These are phyloP conservation scores for Mastomys natalensis DNA, from an alignment of 2,113 vertebrate species.

Conservation along the genomic window DNA sequence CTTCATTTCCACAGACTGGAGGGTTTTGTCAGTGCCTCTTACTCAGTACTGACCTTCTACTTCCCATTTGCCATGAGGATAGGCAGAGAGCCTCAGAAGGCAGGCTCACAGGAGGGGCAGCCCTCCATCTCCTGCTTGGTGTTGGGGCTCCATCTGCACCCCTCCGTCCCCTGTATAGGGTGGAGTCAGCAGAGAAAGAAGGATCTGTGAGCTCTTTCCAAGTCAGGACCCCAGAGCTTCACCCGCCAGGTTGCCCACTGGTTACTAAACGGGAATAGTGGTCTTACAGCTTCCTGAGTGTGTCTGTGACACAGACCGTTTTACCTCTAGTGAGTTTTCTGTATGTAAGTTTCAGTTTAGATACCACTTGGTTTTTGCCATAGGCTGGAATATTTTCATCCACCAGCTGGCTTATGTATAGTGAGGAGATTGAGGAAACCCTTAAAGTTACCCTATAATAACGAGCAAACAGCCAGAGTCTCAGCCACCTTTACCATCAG, in stretches of 20 bases:
- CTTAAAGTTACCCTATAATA: neutral
- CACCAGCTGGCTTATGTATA: neutral
- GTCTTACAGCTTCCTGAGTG: neutral
- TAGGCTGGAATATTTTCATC: neutral
- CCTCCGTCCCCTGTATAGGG: neutral
- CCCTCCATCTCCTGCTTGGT: neutral
- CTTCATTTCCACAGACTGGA: neutral
- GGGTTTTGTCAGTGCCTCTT: neutral
- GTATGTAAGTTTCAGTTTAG: slow-evolving; percentile 20
- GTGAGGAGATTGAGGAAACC: neutral
- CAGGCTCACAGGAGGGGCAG: neutral
- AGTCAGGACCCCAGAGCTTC: no score
- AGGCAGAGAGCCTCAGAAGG: neutral
- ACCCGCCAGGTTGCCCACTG: neutral
- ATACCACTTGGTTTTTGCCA: slow-evolving; percentile 3
- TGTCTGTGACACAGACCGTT: neutral
- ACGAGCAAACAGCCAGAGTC: neutral
- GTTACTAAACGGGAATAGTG: no score
- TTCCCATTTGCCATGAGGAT: neutral
- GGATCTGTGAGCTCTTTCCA: neutral
- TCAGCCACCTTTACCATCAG: neutral
- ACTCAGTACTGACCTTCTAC: neutral
- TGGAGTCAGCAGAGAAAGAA: neutral
- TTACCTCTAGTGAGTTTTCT: neutral
- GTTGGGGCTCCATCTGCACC: neutral